Conservation (phyloP, 2,113 vertebrate species). For the Ivindomyrus marchei region DNA sequence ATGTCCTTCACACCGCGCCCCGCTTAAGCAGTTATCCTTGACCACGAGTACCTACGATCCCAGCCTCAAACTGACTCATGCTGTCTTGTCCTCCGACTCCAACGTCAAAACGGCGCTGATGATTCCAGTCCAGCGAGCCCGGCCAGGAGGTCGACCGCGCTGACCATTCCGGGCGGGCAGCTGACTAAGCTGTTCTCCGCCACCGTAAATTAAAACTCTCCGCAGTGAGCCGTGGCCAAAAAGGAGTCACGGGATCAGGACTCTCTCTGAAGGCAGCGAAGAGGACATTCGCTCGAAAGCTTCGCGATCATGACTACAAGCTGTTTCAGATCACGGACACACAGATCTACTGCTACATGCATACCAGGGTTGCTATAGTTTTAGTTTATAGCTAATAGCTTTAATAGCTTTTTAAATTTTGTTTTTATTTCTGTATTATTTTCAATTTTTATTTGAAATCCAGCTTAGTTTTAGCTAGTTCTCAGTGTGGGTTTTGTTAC, state of each 20-base stretch:
- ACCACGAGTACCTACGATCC: background rate
- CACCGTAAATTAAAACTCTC: slow-evolving; percentile 5
- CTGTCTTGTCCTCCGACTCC: background rate
- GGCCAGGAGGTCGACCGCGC: background rate
- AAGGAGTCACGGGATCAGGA: background rate
- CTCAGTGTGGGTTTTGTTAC: background rate
- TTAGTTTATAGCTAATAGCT: no score
- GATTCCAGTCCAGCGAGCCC: background rate
- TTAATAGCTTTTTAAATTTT: background rate
- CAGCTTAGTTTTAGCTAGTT: background rate
- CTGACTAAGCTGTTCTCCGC: background rate
- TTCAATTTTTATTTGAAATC: background rate
- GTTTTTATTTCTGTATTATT: background rate
- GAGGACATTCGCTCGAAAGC: background rate
- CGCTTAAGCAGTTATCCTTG: background rate
- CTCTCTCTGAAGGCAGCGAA: background rate
- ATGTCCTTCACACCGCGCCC: background rate
- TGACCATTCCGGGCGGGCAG: background rate
- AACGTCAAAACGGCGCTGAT: background rate
- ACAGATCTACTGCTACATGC: background rate
- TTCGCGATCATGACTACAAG: background rate
- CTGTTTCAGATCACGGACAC: background rate
- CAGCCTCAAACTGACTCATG: background rate
- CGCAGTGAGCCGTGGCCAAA: background rate
- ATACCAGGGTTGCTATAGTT: background rate